Percentiles rank a stretch among this genome's conserved stretches.
Evolutionary conservation across 2,888 invertebrate genomes (phyloP).

Genomic region (Diarsia dahlii): DNA sequence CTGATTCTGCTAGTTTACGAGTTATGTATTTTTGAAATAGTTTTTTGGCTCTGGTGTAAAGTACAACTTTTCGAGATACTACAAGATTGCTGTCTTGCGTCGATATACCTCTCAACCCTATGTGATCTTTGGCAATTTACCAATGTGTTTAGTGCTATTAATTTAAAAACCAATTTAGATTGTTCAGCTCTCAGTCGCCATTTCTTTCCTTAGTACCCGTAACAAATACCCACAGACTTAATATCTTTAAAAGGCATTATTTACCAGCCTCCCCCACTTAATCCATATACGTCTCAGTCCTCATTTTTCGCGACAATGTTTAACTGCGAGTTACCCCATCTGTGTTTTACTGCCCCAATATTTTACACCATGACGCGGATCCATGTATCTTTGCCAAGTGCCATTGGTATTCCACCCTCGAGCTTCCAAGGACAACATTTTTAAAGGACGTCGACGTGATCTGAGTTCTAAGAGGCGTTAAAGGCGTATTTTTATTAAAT

Average conservation of each 20-base stretch:
- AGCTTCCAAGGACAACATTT: conserved; percentile 56
- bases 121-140: too few relatives aligned
- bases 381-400: conserved; percentile 54
- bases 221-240: background rate
- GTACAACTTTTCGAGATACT: too few relatives aligned
- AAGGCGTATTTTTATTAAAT: conserved; percentile 59
- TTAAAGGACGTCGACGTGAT: conserved; percentile 65
- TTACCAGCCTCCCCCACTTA: background rate
- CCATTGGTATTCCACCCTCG: conserved; percentile 63
- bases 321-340: conserved; percentile 34
- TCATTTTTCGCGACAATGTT: conserved; percentile 38
- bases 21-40: too few relatives aligned
- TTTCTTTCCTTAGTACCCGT: background rate
- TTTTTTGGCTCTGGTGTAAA: too few relatives aligned
- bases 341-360: conserved; percentile 53
- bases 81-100: too few relatives aligned
- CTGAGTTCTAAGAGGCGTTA: conserved; percentile 43
- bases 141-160: background rate
- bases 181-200: background rate
- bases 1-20: too few relatives aligned
- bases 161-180: background rate
- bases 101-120: too few relatives aligned
- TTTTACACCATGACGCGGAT: conserved; percentile 54
- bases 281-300: conserved; percentile 1
- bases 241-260: background rate